These are phyloP conservation scores for Dendrocincla tyrannina DNA, from an alignment of 2,797 vertebrate species.

Conservation along the genomic window DNA sequence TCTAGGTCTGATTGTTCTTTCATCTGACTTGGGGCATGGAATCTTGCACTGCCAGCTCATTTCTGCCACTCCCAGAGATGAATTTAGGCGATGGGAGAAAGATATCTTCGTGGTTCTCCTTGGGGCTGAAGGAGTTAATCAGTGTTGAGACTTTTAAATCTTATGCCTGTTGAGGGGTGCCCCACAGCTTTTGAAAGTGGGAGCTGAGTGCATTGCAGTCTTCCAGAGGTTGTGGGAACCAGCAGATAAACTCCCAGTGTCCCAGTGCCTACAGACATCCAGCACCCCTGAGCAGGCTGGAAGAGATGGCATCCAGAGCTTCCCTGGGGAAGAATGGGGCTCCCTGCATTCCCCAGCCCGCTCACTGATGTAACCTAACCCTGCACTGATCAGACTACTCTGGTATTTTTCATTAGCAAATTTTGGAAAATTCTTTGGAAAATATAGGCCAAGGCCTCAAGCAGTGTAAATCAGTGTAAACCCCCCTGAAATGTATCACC, in stretches of 20 bases:
- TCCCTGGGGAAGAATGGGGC: not conserved
- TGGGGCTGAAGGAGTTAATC: not conserved
- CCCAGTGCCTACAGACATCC: not conserved
- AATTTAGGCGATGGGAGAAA: not conserved
- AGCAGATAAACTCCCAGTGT: not conserved
- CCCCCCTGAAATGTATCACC: not conserved
- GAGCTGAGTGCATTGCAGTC: not conserved
- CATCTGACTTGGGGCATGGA: not conserved
- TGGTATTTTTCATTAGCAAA: constrained; percentile 49
- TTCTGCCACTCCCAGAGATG: not conserved
- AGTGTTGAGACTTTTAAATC: not conserved
- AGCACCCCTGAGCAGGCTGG: not conserved
- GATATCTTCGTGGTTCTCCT: not conserved
- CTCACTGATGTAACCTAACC: not conserved
- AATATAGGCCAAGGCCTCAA: constrained; percentile 15
- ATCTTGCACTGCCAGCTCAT: not conserved
- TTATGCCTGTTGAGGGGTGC: not conserved
- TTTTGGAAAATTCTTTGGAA: constrained; percentile 55
- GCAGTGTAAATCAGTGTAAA: constrained; percentile 4
- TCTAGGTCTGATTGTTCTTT: not conserved
- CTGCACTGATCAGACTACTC: not conserved
- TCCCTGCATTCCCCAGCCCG: accelerated
- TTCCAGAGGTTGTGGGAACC: not conserved
- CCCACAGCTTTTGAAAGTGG: not conserved
- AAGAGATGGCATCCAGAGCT: not conserved